A percentile compares a stretch with the other conserved stretches of the same genome.
Evolutionary conservation across 37 sponge, comb jelly and placozoan species (phyloP).

Genomic region (Axinella damicornis): DNA sequence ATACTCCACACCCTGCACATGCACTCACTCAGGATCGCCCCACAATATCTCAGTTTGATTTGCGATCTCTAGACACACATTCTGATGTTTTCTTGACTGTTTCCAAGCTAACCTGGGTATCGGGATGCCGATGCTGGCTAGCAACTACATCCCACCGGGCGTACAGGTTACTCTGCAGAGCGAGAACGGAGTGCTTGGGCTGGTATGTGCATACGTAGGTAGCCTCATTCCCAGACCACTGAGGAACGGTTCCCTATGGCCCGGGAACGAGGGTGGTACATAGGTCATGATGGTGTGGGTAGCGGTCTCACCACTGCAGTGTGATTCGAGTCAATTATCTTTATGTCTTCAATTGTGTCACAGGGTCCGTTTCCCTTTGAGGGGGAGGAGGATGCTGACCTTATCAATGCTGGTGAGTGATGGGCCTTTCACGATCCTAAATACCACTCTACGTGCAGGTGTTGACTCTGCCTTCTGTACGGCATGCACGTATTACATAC

Average conservation of each 20-base stretch:
- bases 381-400: conserved; percentile 83
- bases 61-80: too few species aligned
- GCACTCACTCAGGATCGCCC: too few species aligned
- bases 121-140: conserved; percentile 91
- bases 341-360: too few species aligned
- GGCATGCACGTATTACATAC: background rate
- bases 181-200: conserved; percentile 95
- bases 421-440: background rate
- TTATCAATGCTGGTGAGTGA: conserved; percentile 92
- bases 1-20: background rate
- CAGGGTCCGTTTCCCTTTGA: conserved; percentile 89
- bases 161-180: conserved; percentile 86
- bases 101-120: conserved; percentile 79
- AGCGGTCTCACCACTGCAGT: too few species aligned
- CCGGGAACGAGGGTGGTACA: too few species aligned
- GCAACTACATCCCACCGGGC: conserved; percentile 82
- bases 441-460: background rate
- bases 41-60: too few species aligned
- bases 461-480: background rate
- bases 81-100: background rate
- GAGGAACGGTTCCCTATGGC: too few species aligned
- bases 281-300: too few species aligned
- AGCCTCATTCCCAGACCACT: too few species aligned
- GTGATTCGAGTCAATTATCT: too few species aligned
- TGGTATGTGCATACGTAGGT: conserved; percentile 51